phyloP scores from a whole-genome alignment of 2,113 vertebrate species.

The Paratilapia polleni region DNA sequence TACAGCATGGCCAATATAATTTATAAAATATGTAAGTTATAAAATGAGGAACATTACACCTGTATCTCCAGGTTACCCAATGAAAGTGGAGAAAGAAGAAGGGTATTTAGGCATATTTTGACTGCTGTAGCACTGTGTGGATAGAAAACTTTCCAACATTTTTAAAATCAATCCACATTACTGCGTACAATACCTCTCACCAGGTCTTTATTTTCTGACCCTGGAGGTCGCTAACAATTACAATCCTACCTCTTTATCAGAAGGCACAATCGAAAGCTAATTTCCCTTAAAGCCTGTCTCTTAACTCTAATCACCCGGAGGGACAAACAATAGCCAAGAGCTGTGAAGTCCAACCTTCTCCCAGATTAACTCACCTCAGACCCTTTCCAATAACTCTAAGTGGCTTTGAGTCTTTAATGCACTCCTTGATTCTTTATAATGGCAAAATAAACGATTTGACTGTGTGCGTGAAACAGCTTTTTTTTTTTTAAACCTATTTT shows the following conservation, averaged over 20 bases:
- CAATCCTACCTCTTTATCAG: conserved; percentile 65
- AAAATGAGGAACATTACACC: neutral
- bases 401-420: conserved; percentile 36
- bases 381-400: conserved; percentile 56
- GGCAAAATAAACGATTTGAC: neutral
- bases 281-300: conserved; percentile 72
- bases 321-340: conserved; percentile 47
- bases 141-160: conserved; percentile 31
- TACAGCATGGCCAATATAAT: neutral
- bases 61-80: neutral
- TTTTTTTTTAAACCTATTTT: neutral
- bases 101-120: neutral
- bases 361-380: conserved; percentile 55
- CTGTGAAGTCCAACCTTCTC: conserved; percentile 35
- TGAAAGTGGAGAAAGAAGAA: neutral
- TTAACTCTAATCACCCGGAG: conserved; percentile 68
- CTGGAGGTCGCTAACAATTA: conserved; percentile 66
- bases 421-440: conserved; percentile 14
- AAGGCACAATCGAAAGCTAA: conserved; percentile 69
- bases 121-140: neutral
- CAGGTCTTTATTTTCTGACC: conserved; percentile 55
- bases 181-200: conserved; percentile 43
- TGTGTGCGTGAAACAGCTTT: neutral
- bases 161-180: conserved; percentile 44
- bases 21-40: neutral